Evolutionary conservation across 2,113 vertebrate genomes (phyloP).

Genomic region (Rhombomys opimus): DNA sequence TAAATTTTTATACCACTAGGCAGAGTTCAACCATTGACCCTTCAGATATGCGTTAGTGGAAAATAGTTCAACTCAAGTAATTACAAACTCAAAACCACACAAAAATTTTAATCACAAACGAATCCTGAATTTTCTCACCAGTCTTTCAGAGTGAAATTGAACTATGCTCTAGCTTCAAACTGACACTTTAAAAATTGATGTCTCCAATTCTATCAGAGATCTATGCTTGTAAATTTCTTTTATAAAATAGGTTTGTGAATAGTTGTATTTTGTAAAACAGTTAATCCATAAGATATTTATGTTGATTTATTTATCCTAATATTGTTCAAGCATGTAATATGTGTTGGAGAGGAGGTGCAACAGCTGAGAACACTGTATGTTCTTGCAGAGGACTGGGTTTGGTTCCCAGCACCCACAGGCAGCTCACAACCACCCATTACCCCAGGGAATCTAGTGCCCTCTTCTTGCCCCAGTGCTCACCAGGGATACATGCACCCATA

Average conservation of each 20-base stretch:
- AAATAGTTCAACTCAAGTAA: background rate
- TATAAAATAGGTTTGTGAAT: background rate
- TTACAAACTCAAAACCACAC: background rate
- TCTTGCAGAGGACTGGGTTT: background rate
- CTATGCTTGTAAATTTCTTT: background rate
- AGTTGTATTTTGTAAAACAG: background rate
- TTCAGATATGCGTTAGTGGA: background rate
- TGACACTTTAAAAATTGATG: background rate
- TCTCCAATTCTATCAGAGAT: background rate
- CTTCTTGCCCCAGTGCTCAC: background rate
- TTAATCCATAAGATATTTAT: background rate
- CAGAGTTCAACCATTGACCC: background rate
- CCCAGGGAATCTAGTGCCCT: background rate
- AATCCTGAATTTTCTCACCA: background rate
- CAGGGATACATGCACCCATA: too few species aligned
- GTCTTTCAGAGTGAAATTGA: background rate
- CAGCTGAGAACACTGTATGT: background rate
- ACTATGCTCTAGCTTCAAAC: background rate
- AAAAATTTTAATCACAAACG: background rate
- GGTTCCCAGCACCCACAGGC: background rate
- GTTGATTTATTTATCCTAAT: background rate
- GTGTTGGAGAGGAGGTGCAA: background rate
- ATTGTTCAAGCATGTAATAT: background rate
- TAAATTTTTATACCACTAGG: background rate
- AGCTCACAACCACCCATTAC: background rate